Conservation (phyloP, 2,888 invertebrate species). For the Byasa hedistus region DNA sequence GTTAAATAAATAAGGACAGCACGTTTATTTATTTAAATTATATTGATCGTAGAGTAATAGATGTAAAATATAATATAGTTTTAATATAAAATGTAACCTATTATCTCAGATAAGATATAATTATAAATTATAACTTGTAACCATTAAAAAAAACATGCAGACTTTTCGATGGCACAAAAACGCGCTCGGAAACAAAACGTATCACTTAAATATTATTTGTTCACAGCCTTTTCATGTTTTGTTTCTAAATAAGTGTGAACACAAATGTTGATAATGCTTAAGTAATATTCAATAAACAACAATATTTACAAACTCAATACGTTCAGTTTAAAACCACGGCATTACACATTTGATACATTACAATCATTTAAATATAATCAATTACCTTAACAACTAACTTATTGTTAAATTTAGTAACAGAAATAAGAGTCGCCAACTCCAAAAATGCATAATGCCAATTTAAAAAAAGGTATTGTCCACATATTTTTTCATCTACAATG, state of each 20-base stretch:
- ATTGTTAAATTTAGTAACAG: slow-evolving; percentile 1
- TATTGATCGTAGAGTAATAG: slow-evolving; percentile 40
- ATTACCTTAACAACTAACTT: slow-evolving; percentile 2
- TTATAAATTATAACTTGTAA: slow-evolving; percentile 24
- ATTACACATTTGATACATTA: slow-evolving; percentile 25
- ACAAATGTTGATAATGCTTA: slow-evolving; percentile 36
- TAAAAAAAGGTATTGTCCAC: slow-evolving; percentile 12
- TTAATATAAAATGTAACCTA: slow-evolving; percentile 48
- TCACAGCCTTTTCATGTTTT: slow-evolving; percentile 58
- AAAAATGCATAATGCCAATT: background rate
- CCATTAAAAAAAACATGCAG: slow-evolving; percentile 30
- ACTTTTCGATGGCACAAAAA: slow-evolving; percentile 34
- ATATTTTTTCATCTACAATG: background rate
- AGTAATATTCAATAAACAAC: slow-evolving; percentile 29
- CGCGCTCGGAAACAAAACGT: slow-evolving; percentile 26
- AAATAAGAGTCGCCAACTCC: background rate
- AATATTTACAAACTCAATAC: slow-evolving; percentile 26
- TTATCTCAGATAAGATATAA: slow-evolving; percentile 26
- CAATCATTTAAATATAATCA: slow-evolving; percentile 1
- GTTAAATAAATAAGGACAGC: slow-evolving; percentile 3
- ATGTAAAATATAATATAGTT: slow-evolving; percentile 40
- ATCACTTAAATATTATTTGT: slow-evolving; percentile 46
- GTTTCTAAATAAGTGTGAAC: slow-evolving; percentile 43
- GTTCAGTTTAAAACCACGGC: slow-evolving; percentile 3
- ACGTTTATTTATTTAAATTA: slow-evolving; percentile 27